Base-by-base conservation (phyloP, 2,113 vertebrate species). In the Oenanthe melanoleuca region DNA sequence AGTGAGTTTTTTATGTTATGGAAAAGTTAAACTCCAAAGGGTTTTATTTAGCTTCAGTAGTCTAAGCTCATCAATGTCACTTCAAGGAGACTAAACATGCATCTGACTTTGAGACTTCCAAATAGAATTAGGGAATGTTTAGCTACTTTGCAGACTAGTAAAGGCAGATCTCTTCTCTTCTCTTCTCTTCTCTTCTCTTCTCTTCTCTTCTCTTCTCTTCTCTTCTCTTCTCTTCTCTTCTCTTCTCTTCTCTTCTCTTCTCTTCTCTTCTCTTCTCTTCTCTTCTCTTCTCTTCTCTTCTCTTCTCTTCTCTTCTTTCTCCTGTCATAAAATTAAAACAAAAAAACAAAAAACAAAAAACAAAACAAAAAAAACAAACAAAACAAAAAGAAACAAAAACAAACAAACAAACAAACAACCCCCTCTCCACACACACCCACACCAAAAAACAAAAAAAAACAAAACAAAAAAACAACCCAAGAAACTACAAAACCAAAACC, bases 21-120 rank as follows among this genome's bases (percentile, higher is more conserved):
- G 47, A 40, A 75, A 96, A 94, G 6, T 95, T 91, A 86, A 88
- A 80, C 70, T 77, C 86, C 31, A 82, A 91, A 92, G 28, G 12
- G 4, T 88, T 80, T 92, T 55, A 52, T 80, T 82, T 92, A 26
- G 33, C 64, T 86, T 92, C 55, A 59, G 4, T 25, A 86, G 42
- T 86, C 26, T 91, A 53, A 94, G 72, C 14, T 61, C 26, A 80
- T 89, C 42, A 93, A 66, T 83, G 66, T 60, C 86, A 95, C 66
- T 93, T 89, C 74, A 97, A 95, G 78, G 55, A 91, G 28, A 80
- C 5, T 45, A 34, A 73, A 49, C 14, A 84, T 13, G 6, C 20
- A 60, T 71, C 47, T 92, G 42, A 96, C 40, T 93, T 92, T 72
- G 49, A 95, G 40, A 49, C 15, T 81, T 69, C 66, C 37, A 82